A percentile compares a stretch with the other conserved stretches of the same genome.
These are phyloP conservation scores for Loris lydekkerianus DNA, from an alignment of 2,797 vertebrate genomes.

Conservation along the genomic window DNA sequence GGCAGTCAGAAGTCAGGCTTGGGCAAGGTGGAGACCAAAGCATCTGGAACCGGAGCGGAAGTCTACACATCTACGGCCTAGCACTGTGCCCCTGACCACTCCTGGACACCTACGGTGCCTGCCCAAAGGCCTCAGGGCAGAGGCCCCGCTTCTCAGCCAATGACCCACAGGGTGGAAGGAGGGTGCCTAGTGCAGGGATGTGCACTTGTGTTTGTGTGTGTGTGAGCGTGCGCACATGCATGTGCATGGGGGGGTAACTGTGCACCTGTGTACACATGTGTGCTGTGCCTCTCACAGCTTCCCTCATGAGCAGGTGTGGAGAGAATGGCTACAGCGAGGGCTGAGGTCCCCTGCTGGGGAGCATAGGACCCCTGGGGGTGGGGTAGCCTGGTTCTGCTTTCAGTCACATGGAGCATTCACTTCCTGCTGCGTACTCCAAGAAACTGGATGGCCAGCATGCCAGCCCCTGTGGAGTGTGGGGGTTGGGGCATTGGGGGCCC, in stretches of 20 bases:
- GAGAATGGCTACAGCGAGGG: background rate
- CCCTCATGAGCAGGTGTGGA: accelerated
- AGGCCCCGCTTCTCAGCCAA: no score
- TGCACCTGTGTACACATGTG: background rate
- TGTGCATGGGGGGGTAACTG: background rate
- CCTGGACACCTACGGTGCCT: background rate
- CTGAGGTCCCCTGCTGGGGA: background rate
- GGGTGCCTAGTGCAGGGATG: background rate
- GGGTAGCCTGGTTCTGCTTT: constrained; percentile 80
- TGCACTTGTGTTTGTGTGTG: no score
- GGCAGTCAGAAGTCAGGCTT: no score
- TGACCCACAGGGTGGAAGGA: background rate
- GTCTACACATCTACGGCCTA: no score
- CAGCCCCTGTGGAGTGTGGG: background rate
- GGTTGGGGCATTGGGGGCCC: background rate
- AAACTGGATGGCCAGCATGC: constrained; percentile 83
- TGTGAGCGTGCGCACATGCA: no score
- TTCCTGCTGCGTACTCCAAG: constrained; percentile 88
- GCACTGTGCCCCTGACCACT: no score
- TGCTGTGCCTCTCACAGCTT: background rate
- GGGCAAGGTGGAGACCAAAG: accelerated
- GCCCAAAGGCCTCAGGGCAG: background rate
- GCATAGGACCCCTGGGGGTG: background rate
- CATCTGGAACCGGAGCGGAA: accelerated
- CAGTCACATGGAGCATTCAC: constrained; percentile 84